Base-by-base conservation (phyloP, 2,113 vertebrate genomes). In the Caracal caracal region DNA sequence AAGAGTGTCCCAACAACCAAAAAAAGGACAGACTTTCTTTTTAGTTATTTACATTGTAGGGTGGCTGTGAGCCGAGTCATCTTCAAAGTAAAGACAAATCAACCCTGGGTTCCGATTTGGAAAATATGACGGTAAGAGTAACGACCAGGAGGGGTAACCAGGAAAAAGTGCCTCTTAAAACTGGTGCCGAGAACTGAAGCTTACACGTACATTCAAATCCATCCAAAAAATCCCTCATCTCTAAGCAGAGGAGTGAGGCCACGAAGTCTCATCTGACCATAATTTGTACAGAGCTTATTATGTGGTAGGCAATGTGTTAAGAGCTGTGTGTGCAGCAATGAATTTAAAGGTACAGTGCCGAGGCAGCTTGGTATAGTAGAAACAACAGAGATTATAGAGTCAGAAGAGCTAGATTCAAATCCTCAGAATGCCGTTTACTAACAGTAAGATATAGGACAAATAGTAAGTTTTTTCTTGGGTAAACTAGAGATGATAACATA, bases 281-380 rank as follows among this genome's bases (percentile, higher is more conserved):
- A 90, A 81, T 76, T 24, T 88, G 70, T 13, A 70, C 0, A 85
- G 22, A 61, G 3, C 15, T 96, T 65, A 68, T 26, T 75, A 92
- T 11, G 35, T 47, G 17, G 19, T 26, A 79, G 68, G 49, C 30
- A 71, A 3, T 73, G 78, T 82, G 80, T 47, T 90, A 89, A 95
- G 37, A 28, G 24, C 40, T 71, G 8, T 53, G 76, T 75, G 56
- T 56, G 90, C 24, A 75, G n/a, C 10, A 43, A 24, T 79, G 37
- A 95, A 88, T 63, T 90, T 78, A 92, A 95, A 95, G 66, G 81
- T 51, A 24, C 13, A 88, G 63, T 49, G 24, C 61, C 13, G 10
- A 89, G 75, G 84, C 65, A 79, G 53, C 26, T 33, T 90, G 43
- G 12, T 78, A 88, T 78, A 93, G 61, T 37, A 16, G 26, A 66